Conservation (phyloP, 2,888 invertebrate genomes). For the Oligia fasciuncula region DNA sequence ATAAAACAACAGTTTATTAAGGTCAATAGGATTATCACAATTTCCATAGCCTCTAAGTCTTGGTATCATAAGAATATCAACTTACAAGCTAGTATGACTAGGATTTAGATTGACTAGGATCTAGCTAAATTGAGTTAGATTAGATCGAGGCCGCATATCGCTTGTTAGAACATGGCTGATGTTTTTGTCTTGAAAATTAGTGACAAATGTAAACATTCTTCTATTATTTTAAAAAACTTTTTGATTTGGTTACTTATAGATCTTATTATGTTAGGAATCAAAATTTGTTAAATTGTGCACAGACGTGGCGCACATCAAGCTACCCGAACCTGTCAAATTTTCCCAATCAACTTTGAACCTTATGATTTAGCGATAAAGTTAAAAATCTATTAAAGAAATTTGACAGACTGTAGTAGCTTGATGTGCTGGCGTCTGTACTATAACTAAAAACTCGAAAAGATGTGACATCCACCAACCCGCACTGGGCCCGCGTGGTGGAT, state of each 20-base stretch:
- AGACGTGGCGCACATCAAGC: too few relatives aligned
- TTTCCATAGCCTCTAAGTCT: not conserved
- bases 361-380: too few relatives aligned
- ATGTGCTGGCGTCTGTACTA: too few relatives aligned
- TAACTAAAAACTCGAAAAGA: not conserved
- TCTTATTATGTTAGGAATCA: not conserved
- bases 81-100: not conserved
- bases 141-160: not conserved
- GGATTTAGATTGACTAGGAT: conserved; percentile 3
- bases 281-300: not conserved
- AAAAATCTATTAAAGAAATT: too few relatives aligned
- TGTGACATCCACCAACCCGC: not conserved
- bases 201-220: not conserved
- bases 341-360: too few relatives aligned
- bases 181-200: not conserved
- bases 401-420: too few relatives aligned
- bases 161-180: not conserved
- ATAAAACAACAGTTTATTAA: not conserved
- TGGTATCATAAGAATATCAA: not conserved
- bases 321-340: too few relatives aligned
- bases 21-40: conserved; percentile 7
- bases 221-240: not conserved
- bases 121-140: conserved; percentile 6
- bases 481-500: not conserved
- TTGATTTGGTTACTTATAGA: not conserved